phyloP scores from a whole-genome alignment of 2,888 invertebrate genomes.

The Gryllus longicercus region DNA sequence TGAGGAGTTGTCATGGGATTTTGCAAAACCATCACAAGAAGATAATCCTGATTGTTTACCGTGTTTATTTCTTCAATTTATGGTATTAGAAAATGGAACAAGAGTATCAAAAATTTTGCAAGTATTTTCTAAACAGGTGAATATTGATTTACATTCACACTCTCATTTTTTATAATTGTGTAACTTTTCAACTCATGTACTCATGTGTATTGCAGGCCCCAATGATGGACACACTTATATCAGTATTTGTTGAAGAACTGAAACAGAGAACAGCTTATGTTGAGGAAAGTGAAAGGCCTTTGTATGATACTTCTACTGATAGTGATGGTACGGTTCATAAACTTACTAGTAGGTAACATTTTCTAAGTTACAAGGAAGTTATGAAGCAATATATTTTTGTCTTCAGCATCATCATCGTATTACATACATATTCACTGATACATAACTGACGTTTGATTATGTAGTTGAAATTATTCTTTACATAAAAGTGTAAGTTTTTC shows the following conservation, averaged over 20 bases:
- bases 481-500: too few relatives aligned
- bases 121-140: conserved; percentile 57
- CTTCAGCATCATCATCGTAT: too few relatives aligned
- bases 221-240: conserved; percentile 84
- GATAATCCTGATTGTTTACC: conserved; percentile 80
- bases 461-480: too few relatives aligned
- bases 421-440: too few relatives aligned
- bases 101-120: conserved; percentile 76
- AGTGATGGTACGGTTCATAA: conserved; percentile 42
- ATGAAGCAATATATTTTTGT: too few relatives aligned
- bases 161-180: neutral
- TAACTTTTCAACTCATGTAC: neutral
- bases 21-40: conserved; percentile 79
- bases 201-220: conserved; percentile 54
- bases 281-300: conserved; percentile 50
- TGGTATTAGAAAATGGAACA: conserved; percentile 71
- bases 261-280: conserved; percentile 50
- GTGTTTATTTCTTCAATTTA: conserved; percentile 88
- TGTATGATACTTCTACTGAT: conserved; percentile 44
- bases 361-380: too few relatives aligned
- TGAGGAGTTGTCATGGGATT: conserved; percentile 90
- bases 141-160: neutral
- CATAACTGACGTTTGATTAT: too few relatives aligned
- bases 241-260: conserved; percentile 75
- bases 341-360: too few relatives aligned